Evolutionary conservation across 2,113 vertebrate genomes (phyloP).

Genomic region (Oncorhynchus keta): DNA sequence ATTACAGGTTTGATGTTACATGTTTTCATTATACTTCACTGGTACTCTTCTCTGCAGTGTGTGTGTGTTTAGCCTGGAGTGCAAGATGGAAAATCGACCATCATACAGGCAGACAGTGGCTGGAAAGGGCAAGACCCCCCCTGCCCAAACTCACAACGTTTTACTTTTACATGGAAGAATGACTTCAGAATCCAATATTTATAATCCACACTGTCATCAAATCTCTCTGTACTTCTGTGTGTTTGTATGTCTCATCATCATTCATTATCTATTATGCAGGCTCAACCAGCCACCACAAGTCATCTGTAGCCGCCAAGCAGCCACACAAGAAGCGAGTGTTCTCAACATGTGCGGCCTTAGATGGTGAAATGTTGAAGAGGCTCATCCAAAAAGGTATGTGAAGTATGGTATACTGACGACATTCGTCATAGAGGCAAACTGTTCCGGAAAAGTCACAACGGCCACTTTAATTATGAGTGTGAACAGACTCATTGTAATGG

Average conservation of each 20-base stretch:
- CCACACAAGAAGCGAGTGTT: not conserved
- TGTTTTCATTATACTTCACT: not conserved
- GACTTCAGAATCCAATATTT: not conserved
- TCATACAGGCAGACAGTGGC: not conserved
- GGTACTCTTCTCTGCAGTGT: not conserved
- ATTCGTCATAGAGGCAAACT: no score
- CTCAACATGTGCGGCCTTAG: not conserved
- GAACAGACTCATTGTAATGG: no score
- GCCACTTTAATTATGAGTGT: no score
- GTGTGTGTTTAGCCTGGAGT: not conserved
- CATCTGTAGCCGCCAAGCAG: not conserved
- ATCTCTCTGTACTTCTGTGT: not conserved
- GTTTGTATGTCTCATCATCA: not conserved
- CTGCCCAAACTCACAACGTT: not conserved
- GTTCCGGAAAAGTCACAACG: no score
- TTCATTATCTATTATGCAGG: not conserved
- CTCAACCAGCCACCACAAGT: not conserved
- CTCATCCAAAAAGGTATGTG: not conserved
- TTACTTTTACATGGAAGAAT: not conserved
- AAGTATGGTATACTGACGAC: no score
- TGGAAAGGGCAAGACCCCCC: not conserved
- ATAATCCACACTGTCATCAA: not conserved
- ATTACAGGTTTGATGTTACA: not conserved
- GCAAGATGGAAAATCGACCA: not conserved
- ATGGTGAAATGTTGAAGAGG: not conserved